Conservation (phyloP, 2,888 invertebrate species). For the Hofmannophila pseudospretella region DNA sequence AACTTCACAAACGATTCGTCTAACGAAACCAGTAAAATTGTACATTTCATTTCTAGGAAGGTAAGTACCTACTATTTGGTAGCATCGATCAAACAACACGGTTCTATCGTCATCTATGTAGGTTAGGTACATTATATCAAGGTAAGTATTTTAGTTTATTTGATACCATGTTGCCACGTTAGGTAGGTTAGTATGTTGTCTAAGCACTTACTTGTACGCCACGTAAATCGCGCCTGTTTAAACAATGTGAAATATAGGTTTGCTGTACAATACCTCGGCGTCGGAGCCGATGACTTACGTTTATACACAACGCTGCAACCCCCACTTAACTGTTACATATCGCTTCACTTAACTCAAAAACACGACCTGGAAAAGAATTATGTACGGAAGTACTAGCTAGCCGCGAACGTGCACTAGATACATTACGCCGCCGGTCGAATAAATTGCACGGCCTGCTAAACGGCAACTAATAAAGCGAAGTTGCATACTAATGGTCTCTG, state of each 20-base stretch:
- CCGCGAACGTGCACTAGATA: slow-evolving; percentile 31
- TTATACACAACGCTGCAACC: slow-evolving; percentile 39
- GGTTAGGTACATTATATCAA: no score
- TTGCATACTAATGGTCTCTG: slow-evolving; percentile 28
- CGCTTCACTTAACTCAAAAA: slow-evolving; percentile 62
- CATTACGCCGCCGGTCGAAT: slow-evolving; percentile 33
- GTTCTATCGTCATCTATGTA: no score
- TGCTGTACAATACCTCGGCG: slow-evolving; percentile 34
- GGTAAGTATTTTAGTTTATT: no score
- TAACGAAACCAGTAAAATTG: no score
- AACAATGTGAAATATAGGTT: slow-evolving; percentile 46
- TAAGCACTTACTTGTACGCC: slow-evolving; percentile 12
- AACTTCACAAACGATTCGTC: no score
- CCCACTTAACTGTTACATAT: slow-evolving; percentile 62
- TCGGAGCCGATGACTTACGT: slow-evolving; percentile 57
- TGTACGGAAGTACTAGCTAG: slow-evolving; percentile 37
- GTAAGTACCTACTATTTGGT: no score
- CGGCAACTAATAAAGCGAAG: slow-evolving; percentile 32
- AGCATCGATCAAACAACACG: no score
- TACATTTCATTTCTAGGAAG: no score
- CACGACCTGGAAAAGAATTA: slow-evolving; percentile 46
- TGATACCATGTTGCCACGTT: no score
- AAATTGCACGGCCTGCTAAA: slow-evolving; percentile 30
- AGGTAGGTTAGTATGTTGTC: slow-evolving; percentile 9
- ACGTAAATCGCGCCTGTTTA: slow-evolving; percentile 38